Evolutionary conservation across 2,888 invertebrate genomes (phyloP), one percentile per base, ranked within the genome.

Genomic region (Litoditis marina): DNA sequence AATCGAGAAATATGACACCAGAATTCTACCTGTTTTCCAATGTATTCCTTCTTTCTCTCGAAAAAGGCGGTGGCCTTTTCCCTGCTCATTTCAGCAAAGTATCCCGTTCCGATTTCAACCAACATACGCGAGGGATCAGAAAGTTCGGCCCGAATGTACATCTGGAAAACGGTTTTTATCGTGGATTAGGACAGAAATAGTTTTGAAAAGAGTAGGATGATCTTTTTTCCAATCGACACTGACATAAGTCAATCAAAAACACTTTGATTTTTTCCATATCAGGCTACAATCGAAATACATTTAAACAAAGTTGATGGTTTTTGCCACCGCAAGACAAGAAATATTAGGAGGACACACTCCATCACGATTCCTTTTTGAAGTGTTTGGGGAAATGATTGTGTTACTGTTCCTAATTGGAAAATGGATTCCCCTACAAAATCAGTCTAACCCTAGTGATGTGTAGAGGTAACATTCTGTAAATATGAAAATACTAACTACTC

Each of bases 101-200:
- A 96, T 69, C 95, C 94, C 56, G 96, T 95, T 55, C 96, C 96
- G 82, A 96, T 90, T 84, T 96, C 95, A 73, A 96, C 90, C 32
- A 95, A 87, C 57, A 94, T 92, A 84, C 90, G 90, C 58, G 91
- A 88, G 34, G 90, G 88, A 82, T 94, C 90, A 66, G 88, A 88
- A 63, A 96, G 87, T 78, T 88, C 88, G 2, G 95, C 96, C 44
- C 92, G 91, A 46, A 96, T 94, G 86, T 95, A 98, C 91, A 96
- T 93, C 87, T 89, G 71, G 60, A 76, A 68, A 36, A n/a, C 57
- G n/a, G n/a, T n/a, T n/a, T n/a, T n/a, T n/a, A n/a, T 27, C 63
- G 47, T 65, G 46, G 61, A 66, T 58, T 47, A 55, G 34, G 16
- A 13, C 42, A 27, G n/a, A 27, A 32, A 27, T 68, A 13, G 4